Evolutionary conservation across 2,888 invertebrate species (phyloP), one percentile per base, ranked within the genome.

Genomic region (Prionchulus punctatus): DNA sequence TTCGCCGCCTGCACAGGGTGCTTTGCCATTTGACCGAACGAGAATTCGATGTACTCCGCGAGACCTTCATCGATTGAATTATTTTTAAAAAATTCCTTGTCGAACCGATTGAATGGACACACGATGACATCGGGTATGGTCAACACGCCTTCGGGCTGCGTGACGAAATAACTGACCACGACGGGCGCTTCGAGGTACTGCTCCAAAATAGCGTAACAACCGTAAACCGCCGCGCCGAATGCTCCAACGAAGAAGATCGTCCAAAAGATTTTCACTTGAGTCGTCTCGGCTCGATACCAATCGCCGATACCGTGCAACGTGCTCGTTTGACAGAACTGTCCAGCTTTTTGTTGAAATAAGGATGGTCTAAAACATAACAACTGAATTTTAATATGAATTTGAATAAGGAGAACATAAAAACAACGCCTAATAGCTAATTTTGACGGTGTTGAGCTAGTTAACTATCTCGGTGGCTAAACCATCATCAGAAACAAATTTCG

Each of bases 61-160:
- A 68, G 55, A 18, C 57, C 61, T 15, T 58, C 61, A 7, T 62
- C 61, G 30, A 68, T 62, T 52, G 67, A 66, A 47, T 60, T 55
- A 2, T 56, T 55, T 43, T 61, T 28, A 3, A 56, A 31, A 51
- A 51, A 56, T 7, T 30, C 28, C 2, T n/a, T 18, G 23, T 50
- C 36, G 21, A 56, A 52, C n/a, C 68, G 63, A 57, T 68, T 68
- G 59, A 68, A 66, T 0, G 68, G 68, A 51, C 68, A 68, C 18
- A 68, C 60, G 1, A 68, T 62, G n/a, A 68, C 58, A 58, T 68
- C 68, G 4, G 68, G 68, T 23, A 67, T 57, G 4, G 43, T 45
- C 7, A 64, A 25, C 1, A 51, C 62, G 28, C 1, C 18, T 26
- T 45, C 2, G 12, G 27, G 18, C 30, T 48, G 49, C n/a, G n/a